Percentiles rank a stretch among this genome's conserved stretches.
Conservation (phyloP, 2,113 vertebrate species). For the Calidris pugnax region DNA sequence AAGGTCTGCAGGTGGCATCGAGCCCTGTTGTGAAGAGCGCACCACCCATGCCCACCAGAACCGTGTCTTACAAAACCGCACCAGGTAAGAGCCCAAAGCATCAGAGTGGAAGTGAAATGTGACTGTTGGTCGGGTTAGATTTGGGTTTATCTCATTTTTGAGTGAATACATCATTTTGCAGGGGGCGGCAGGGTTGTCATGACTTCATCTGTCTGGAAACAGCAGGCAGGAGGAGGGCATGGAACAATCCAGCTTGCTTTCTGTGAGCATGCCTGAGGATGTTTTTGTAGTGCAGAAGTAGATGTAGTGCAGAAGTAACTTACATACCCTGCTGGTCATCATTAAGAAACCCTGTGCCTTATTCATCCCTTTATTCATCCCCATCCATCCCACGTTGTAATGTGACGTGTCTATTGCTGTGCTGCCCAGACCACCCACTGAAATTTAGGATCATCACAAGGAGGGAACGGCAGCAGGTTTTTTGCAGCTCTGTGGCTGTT, state of each 20-base stretch:
- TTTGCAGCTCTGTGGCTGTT: background rate
- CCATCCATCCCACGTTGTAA: background rate
- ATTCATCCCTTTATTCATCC: background rate
- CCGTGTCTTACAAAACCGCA: conserved; percentile 82
- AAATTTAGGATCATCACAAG: background rate
- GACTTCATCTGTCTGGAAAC: background rate
- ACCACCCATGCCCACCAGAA: conserved; percentile 79
- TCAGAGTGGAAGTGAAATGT: background rate
- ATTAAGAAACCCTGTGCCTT: rapidly evolving
- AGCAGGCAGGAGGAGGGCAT: background rate
- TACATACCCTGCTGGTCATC: background rate
- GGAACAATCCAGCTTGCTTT: background rate
- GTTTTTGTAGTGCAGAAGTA: background rate
- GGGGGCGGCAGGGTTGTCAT: background rate
- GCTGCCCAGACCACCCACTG: background rate
- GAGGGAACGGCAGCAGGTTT: background rate
- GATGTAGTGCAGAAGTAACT: background rate
- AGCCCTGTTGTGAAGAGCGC: conserved; percentile 80
- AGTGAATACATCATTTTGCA: background rate
- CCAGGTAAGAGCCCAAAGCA: conserved; percentile 79
- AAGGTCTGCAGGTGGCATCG: conserved; percentile 71
- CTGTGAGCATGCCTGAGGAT: rapidly evolving
- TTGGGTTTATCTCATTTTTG: background rate
- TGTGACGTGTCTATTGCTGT: rapidly evolving
- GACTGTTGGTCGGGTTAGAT: background rate